A percentile compares a stretch with the other conserved stretches of the same genome.
phyloP scores from a whole-genome alignment of 2,888 invertebrate species.

The Busseola fusca region DNA sequence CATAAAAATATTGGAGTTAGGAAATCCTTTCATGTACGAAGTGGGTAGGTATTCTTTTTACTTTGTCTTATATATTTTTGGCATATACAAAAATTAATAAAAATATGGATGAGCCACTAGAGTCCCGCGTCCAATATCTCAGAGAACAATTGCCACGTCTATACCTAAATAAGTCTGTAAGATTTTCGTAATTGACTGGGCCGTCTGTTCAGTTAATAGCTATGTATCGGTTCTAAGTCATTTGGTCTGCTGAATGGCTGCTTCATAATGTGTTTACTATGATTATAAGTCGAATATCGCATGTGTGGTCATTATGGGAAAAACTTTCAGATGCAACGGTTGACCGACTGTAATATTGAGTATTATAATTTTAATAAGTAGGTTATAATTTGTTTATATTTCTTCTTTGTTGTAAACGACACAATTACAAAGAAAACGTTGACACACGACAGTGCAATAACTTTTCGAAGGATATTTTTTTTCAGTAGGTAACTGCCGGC shows the following conservation, averaged over 20 bases:
- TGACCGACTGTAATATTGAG: background rate
- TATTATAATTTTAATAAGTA: background rate
- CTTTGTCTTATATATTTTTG: background rate
- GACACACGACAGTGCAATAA: conserved; percentile 3
- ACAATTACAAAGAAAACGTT: conserved; percentile 20
- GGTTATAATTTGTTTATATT: background rate
- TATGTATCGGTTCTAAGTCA: conserved; percentile 24
- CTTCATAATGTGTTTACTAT: conserved; percentile 47
- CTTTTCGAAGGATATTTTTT: conserved; percentile 6
- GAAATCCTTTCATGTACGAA: background rate
- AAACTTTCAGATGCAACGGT: background rate
- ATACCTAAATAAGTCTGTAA: conserved; percentile 7
- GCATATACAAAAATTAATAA: background rate
- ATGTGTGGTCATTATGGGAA: conserved; percentile 5
- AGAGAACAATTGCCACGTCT: conserved; percentile 2
- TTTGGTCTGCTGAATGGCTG: conserved; percentile 31
- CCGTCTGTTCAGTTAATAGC: conserved; percentile 5
- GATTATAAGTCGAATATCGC: conserved; percentile 24
- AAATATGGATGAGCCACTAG: background rate
- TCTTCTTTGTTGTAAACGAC: background rate
- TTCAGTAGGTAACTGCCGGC: conserved; percentile 17
- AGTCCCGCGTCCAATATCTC: background rate
- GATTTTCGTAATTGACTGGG: background rate
- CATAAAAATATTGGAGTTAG: background rate
- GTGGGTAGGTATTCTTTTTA: too few relatives aligned